Evolutionary conservation across 1,140 invertebrate genomes (phyloP).

Genomic region (Drosophila littoralis): DNA sequence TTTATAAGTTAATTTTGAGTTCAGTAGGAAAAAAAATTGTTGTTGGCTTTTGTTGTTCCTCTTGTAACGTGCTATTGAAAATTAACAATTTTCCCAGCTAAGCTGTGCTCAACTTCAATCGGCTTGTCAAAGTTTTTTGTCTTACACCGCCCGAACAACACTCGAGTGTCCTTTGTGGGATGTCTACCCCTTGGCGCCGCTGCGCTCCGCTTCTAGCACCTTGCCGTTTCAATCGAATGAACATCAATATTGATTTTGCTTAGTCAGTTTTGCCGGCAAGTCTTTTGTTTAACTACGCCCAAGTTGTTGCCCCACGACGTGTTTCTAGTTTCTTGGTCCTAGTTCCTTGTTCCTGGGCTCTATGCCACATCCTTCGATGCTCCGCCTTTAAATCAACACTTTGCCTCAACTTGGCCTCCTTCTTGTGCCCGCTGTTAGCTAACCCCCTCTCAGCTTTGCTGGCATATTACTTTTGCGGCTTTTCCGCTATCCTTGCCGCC

Average conservation of each 20-base stretch:
- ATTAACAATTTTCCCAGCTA: slow-evolving; percentile 27
- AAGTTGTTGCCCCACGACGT: slow-evolving; percentile 24
- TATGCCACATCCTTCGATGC: background rate
- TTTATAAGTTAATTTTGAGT: background rate
- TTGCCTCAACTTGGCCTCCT: slow-evolving; percentile 12
- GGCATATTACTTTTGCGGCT: slow-evolving; percentile 63
- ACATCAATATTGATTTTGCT: slow-evolving; percentile 68
- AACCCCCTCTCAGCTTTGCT: slow-evolving; percentile 4
- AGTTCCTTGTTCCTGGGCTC: background rate
- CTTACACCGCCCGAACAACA: slow-evolving; percentile 7
- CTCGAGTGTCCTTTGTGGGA: slow-evolving; percentile 30
- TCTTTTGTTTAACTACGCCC: slow-evolving; percentile 64
- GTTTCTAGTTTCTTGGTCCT: slow-evolving; percentile 1
- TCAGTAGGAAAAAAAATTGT: too few species aligned
- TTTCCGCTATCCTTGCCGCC: slow-evolving; percentile 40
- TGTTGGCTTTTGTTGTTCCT: slow-evolving; percentile 15
- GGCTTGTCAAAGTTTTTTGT: slow-evolving; percentile 41
- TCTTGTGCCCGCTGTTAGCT: background rate
- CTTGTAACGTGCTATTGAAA: slow-evolving; percentile 32
- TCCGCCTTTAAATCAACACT: slow-evolving; percentile 57
- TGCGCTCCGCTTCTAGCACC: slow-evolving; percentile 18
- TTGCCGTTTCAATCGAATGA: slow-evolving; percentile 54
- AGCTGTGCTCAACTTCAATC: slow-evolving; percentile 34
- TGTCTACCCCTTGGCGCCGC: background rate
- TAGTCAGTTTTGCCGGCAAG: slow-evolving; percentile 38